Base-by-base conservation (phyloP, 1,140 invertebrate species). In the Gryon sp. region DNA sequence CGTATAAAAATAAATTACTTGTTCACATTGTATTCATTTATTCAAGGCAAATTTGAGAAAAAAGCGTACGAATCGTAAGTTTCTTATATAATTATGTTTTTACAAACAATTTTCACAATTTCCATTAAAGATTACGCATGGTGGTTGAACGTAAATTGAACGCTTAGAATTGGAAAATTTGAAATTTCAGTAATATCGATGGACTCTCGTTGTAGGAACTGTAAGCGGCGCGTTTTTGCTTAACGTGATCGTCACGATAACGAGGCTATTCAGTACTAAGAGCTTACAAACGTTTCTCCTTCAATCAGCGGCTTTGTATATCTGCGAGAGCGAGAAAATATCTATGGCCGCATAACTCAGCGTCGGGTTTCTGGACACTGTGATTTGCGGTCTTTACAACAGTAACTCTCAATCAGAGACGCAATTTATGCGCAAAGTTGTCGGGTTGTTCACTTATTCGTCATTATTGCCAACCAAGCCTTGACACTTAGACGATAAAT, bases 301-400 rank as follows among this genome's bases (percentile, higher is more conserved):
- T 65, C 83, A 84, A 84, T 84, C 82, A 84, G 46, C 69, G 34
- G 65, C 65, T 83, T 84, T 84, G 83, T 82, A 45, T 59, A 57
- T 55, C 26, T 53, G 46, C 68, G 20, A 41, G 50, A 76, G 52
- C 22, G 57, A 57, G 52, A 78, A 78, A 73, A 68, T 78, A 68
- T 19, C 48, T 63, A 62, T 55, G 43, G 38, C 57, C 52, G 22
- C 63, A 65, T 69, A 78, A 78, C 63, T 68, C 18, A 0, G 36
- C 50, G 43, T 52, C 52, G 40, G 69, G 32, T 52, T 73, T 65
- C 76, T 78, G 36, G 38, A 48, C 53, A 18, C 11, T 6, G 11
- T 78, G 76, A 69, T 73, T 78, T 68, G 48, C 41, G 36, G 34
- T 18, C 28, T 55, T 28, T 55, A 16, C 28, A 0, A 48, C 12